Base-by-base conservation (phyloP, 2,888 invertebrate genomes). In the Phytoseiulus persimilis region DNA sequence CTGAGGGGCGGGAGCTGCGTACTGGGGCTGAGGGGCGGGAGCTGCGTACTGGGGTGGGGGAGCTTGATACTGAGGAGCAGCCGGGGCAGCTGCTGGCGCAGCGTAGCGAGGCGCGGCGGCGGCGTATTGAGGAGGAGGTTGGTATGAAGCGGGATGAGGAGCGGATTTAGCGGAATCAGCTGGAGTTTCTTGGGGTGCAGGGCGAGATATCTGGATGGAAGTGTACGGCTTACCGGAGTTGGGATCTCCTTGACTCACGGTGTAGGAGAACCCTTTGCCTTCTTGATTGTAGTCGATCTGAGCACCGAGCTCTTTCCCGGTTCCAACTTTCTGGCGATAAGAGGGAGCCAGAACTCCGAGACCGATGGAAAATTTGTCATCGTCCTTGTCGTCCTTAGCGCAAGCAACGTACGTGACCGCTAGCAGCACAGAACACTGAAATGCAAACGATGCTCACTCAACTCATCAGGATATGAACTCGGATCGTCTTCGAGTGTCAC, bases 281-380 rank as follows among this genome's bases (percentile, higher is more conserved):
- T 91, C 89, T 31, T 89, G 90, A n/a, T 90, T 28, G 65, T 83
- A 90, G 83, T 90, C 90, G 31, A 90, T 45, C 31, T 83, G 83
- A 23, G 90, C 90, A 18, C 83, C 33, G 23, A 39, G 90, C 18
- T 84, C 90, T 45, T 87, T 87, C 31, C 87, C 87, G 5, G 90
- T 89, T 3, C 90, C 90, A 1, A 90, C 39, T 1, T 90, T 90
- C 33, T 90, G 90, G 18, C 89, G 65, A 90, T 91, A 91, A 33
- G 90, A 90, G 31, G 91, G 91, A 14, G 90, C 91, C 5, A 90
- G 32, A 23, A 91, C 89, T 2, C 90, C 90, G 0, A 91, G 89
- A 1, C 91, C 91, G 32, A 90, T 87, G 89, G 91, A 90, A 45
- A 91, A 46, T n/a, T 90, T 87, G 11, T 84, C 90, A 33, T 87